A percentile compares a stretch with the other conserved stretches of the same genome.
Conservation (phyloP, 2,888 invertebrate species). For the Eupithecia abbreviata region DNA sequence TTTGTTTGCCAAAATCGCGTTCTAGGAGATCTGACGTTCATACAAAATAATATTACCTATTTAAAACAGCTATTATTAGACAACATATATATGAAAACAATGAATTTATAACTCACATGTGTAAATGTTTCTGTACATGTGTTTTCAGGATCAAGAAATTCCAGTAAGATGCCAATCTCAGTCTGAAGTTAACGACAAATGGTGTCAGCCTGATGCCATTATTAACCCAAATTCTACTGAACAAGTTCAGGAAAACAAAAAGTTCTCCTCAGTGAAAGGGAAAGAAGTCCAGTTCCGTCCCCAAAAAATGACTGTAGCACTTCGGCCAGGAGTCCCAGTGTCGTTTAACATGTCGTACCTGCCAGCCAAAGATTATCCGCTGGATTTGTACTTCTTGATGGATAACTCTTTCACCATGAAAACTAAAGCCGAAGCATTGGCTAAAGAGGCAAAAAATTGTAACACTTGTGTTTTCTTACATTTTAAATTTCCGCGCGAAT, state of each 20-base stretch:
- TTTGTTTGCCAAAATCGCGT: no score
- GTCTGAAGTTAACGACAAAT: constrained; percentile 37
- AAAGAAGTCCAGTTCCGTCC: constrained; percentile 80
- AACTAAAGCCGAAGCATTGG: constrained; percentile 80
- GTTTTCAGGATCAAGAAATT: constrained; percentile 45
- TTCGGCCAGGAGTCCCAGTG: constrained; percentile 75
- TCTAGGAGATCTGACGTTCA: no score
- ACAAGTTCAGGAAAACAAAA: constrained; percentile 17
- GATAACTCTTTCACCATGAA: constrained; percentile 90
- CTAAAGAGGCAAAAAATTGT: constrained; percentile 75
- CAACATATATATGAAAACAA: no score
- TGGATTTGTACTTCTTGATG: constrained; percentile 93
- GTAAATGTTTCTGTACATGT: neutral
- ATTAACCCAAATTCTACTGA: constrained; percentile 43
- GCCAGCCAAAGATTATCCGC: constrained; percentile 89
- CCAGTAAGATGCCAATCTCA: constrained; percentile 49
- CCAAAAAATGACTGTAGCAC: constrained; percentile 75
- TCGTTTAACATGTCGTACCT: constrained; percentile 78
- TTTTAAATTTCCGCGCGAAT: no score
- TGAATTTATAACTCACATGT: no score
- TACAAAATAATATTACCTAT: no score
- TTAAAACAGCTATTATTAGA: no score
- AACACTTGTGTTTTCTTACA: no score
- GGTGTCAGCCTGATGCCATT: constrained; percentile 51
- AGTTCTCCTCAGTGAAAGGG: constrained; percentile 39